These are phyloP conservation scores for Ptiloglossa arizonensis DNA, from an alignment of 1,140 invertebrate species.

Conservation along the genomic window DNA sequence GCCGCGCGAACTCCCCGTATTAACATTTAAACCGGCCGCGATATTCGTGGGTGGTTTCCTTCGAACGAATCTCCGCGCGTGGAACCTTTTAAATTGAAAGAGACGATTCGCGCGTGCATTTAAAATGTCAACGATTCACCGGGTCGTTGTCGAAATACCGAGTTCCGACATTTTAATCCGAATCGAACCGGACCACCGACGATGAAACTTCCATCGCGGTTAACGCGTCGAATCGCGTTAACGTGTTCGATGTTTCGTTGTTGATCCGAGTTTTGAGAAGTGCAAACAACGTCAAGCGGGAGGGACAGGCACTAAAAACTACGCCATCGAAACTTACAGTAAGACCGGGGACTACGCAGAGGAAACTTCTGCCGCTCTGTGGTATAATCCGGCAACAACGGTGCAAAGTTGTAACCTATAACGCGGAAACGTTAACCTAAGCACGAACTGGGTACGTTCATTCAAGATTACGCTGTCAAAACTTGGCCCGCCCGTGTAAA, in stretches of 20 bases:
- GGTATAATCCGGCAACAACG: conserved; percentile 1
- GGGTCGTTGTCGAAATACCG: background rate
- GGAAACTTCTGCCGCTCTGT: background rate
- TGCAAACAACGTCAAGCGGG: background rate
- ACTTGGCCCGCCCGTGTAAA: background rate
- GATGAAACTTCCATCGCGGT: no score
- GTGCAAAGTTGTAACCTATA: background rate
- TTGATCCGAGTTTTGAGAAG: no score
- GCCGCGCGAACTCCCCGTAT: no score
- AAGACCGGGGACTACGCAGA: background rate
- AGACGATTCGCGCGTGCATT: background rate
- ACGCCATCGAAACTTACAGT: background rate
- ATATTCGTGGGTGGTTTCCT: no score
- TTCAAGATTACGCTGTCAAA: conserved; percentile 36
- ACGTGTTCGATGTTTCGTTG: no score
- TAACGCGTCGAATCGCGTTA: no score
- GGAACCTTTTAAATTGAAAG: no score
- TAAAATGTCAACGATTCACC: background rate
- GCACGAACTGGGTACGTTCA: background rate
- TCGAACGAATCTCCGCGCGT: no score
- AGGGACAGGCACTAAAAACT: background rate
- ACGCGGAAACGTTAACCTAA: conserved; percentile 25
- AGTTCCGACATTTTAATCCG: background rate
- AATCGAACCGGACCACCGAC: no score
- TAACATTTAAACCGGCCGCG: background rate